Evolutionary conservation across 2,888 invertebrate species (phyloP), one percentile per base, ranked within the genome.

Genomic region (Melikaiella ostensackeni): DNA sequence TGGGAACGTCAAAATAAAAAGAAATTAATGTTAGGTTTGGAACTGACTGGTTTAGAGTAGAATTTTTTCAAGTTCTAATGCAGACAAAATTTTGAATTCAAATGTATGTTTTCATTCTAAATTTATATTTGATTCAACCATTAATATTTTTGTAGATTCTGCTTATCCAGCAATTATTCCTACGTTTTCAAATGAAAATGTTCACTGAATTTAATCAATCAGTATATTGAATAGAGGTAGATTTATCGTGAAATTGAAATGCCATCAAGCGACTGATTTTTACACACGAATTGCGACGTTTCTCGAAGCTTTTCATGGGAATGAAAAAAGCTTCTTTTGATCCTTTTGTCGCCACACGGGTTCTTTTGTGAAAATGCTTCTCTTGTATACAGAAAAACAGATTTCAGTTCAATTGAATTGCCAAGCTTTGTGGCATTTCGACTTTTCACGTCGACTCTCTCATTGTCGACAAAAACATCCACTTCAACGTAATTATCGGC

Each of bases 391-490:
- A 50, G 70, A 70, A 70, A 70, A 70, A 70, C 70, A 70, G 70
- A 70, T 70, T 70, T 70, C 70, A 50, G 70, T 50, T 70, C 50
- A 50, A 70, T 70, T 50, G 30, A 70, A 70, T 70, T 70, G 70
- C 50, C n/a, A 46, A n/a, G 70, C 70, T 70, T 70, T 70, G 70
- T 70, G 70, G 70, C n/a, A 50, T 70, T 70, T 70, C 70, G 50
- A 55, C 70, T 70, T 70, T 70, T 70, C 70, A 70, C 33, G 30
- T 70, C 70, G 30, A 46, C 46, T 46, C 46, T 70, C 30, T 50
- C 33, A 70, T 70, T 70, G 70, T 70, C 33, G 70, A 46, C 9
- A 70, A 70, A 50, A 70, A 70, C 30, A 50, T 70, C 70, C n/a
- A 50, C 30, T 70, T 70, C 70, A 55, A 70, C 70, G 33, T 70